Conservation (phyloP, 2,113 vertebrate genomes). For the Rhinolophus ferrumequinum region DNA sequence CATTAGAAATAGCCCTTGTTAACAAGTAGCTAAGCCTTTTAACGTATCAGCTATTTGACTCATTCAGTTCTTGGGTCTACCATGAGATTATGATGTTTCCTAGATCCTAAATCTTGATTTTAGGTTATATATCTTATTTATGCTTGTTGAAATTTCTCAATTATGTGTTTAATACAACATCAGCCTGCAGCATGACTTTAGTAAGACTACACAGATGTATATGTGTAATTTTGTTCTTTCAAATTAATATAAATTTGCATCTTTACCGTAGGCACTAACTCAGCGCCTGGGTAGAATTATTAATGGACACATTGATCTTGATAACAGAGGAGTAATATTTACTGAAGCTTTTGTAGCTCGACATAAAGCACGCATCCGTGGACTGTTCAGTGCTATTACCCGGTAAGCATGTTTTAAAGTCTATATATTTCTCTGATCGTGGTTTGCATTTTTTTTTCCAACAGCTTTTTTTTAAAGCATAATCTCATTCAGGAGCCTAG, state of each 20-base stretch:
- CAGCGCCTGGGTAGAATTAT: conserved; percentile 92
- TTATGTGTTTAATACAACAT: background rate
- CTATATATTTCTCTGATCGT: background rate
- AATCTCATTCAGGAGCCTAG: background rate
- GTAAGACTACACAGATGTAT: background rate
- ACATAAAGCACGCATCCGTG: conserved; percentile 94
- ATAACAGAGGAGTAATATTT: conserved; percentile 94
- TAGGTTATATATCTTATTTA: conserved; percentile 3
- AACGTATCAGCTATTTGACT: background rate
- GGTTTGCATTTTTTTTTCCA: background rate
- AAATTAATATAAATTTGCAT: conserved; percentile 53
- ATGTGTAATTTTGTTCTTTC: background rate
- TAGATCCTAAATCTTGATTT: conserved; percentile 18
- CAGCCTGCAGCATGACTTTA: background rate
- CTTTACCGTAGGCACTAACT: conserved; percentile 88
- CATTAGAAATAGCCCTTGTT: background rate
- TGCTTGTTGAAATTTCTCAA: conserved; percentile 24
- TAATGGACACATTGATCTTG: conserved; percentile 94
- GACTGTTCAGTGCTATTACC: conserved; percentile 96
- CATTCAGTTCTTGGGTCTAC: background rate
- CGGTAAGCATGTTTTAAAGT: conserved; percentile 84
- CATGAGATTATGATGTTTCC: conserved; percentile 7
- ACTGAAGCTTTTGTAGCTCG: conserved; percentile 95
- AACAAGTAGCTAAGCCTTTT: background rate
- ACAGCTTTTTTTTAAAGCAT: background rate